A percentile compares a stretch with the other conserved stretches of the same genome.
phyloP scores from a whole-genome alignment of 2,888 invertebrate genomes.

The Macrosiphum euphorbiae region DNA sequence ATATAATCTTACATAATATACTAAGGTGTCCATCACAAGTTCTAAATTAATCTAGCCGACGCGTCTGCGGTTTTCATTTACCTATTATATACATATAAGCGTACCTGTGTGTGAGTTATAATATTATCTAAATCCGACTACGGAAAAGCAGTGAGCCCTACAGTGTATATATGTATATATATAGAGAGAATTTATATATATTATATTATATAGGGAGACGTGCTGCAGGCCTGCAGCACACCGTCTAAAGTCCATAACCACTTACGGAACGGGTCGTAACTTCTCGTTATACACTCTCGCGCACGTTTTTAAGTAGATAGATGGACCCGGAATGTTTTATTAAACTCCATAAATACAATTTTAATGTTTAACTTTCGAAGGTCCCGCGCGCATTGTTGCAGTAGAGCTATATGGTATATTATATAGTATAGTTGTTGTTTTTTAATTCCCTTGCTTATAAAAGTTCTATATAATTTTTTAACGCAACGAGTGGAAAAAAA shows the following conservation, averaged over 20 bases:
- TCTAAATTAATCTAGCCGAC: neutral
- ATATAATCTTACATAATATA: neutral
- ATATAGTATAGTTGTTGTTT: conserved; percentile 35
- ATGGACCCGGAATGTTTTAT: conserved; percentile 63
- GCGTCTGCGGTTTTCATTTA: neutral
- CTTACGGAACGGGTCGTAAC: conserved; percentile 49
- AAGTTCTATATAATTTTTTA: conserved; percentile 63
- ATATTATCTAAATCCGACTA: neutral
- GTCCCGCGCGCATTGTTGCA: conserved; percentile 40
- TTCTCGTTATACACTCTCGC: conserved; percentile 52
- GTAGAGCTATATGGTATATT: neutral
- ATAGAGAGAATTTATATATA: neutral
- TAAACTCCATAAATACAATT: conserved; percentile 63
- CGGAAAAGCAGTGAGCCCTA: neutral
- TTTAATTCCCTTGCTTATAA: conserved; percentile 63
- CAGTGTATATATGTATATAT: neutral
- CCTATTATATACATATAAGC: too few relatives aligned
- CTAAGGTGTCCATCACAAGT: neutral
- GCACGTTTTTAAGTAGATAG: conserved; percentile 53
- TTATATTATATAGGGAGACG: neutral
- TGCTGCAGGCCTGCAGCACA: neutral
- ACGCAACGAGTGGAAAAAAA: conserved; percentile 36
- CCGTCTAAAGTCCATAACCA: conserved; percentile 53
- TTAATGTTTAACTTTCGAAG: conserved; percentile 60
- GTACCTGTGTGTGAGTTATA: neutral